Conservation (phyloP, 1,140 invertebrate genomes). For the Halictus rubicundus region DNA sequence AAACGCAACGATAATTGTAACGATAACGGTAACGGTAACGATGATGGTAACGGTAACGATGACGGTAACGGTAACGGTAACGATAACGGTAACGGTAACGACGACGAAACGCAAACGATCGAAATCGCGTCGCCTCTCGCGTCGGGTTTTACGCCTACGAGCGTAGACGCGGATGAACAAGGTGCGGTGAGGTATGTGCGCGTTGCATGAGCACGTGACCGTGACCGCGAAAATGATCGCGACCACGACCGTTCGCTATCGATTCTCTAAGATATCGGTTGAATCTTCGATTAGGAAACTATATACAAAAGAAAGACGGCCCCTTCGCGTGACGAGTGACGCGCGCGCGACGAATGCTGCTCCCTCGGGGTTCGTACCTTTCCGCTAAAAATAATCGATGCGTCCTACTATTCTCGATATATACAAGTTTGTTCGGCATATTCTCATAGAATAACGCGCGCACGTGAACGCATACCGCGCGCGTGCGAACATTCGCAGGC, state of each 20-base stretch:
- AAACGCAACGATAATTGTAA: not conserved
- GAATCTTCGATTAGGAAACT: conserved; percentile 14
- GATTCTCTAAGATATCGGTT: not conserved
- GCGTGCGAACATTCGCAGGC: conserved; percentile 36
- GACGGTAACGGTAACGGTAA: too few species aligned
- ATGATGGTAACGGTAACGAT: too few species aligned
- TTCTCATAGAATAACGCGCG: conserved; percentile 25
- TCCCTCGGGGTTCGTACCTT: not conserved
- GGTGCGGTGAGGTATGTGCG: not conserved
- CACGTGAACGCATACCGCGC: not conserved
- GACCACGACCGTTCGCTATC: not conserved
- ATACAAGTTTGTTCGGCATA: conserved; percentile 38
- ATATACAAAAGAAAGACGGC: conserved; percentile 35
- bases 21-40: too few species aligned
- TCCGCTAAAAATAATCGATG: conserved; percentile 19
- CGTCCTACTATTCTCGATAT: conserved; percentile 14
- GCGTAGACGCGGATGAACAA: not conserved
- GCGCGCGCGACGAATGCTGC: not conserved
- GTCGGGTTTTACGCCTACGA: not conserved
- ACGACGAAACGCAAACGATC: not conserved
- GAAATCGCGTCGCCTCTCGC: not conserved
- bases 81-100: not conserved
- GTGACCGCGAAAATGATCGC: not conserved
- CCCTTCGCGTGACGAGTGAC: not conserved
- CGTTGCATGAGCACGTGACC: not conserved